Evolutionary conservation across 2,888 invertebrate genomes (phyloP), one percentile per base, ranked within the genome.

Genomic region (Phragmatobia fuliginosa): DNA sequence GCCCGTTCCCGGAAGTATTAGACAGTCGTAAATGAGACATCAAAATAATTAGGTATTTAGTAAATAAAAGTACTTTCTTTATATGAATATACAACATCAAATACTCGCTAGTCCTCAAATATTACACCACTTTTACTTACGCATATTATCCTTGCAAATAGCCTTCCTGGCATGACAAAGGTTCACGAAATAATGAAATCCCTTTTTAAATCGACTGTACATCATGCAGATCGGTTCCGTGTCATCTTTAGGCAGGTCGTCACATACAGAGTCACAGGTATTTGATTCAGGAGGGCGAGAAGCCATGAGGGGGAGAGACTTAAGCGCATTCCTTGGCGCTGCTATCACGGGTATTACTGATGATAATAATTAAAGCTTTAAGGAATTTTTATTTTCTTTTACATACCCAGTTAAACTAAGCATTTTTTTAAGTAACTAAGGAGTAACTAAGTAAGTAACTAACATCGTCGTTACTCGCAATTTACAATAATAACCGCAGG

Each of bases 201-300:
- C 92, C 52, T 87, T 90, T 78, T 94, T 94, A 74, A 91, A 94
- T 10, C 94, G 76, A 70, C 94, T 94, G 76, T 87, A 89, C 92
- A 94, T 93, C 92, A 93, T 93, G 73, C 94, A 94, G 0, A 94
- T 90, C 0, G 94, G 92, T 38, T 91, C 87, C 4, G 69, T 72
- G 70, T 94, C 94, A 2, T 83, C 75, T 0, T 68, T 60, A 0
- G 90, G 88, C 0, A 94, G 80, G 58, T 94, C 94, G 0, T 82
- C 66, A 72, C 94, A 94, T 0, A 94, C 87, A 0, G 80, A 36
- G 21, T 74, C 72, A 59, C 94, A 94, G 0, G 38, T 70, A 0
- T 78, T 70, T 0, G 75, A n/a, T 0, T 0, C 0, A 7, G 41
- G 25, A 0, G n/a, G 49, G 6, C 28, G 62, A 0, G 33, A 59